A percentile compares a stretch with the other conserved stretches of the same genome.
Conservation (phyloP, 2,888 invertebrate species). For the Dromius quadrimaculatus region DNA sequence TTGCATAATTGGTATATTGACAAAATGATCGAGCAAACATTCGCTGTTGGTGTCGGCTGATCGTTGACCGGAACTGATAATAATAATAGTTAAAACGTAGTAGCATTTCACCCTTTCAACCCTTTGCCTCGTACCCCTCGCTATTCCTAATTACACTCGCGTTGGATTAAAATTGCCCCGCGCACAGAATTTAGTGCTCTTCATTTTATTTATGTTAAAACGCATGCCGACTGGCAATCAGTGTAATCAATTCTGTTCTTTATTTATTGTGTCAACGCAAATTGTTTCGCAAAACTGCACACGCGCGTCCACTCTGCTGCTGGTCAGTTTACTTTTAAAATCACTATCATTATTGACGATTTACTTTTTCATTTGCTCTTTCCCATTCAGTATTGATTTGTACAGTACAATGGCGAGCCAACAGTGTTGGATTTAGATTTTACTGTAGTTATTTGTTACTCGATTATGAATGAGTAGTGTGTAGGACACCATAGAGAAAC, state of each 20-base stretch:
- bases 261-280: slow-evolving; percentile 63
- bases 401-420: no score
- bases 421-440: no score
- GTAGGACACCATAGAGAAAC: no score
- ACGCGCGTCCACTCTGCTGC: slow-evolving; percentile 21
- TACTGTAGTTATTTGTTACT: no score
- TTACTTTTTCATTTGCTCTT: slow-evolving; percentile 38
- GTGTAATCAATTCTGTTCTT: slow-evolving; percentile 67
- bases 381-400: slow-evolving; percentile 30
- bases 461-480: no score
- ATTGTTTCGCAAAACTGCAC: slow-evolving; percentile 47
- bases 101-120: not conserved
- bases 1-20: slow-evolving; percentile 47
- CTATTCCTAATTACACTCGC: slow-evolving; percentile 57
- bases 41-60: no score
- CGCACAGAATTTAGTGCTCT: slow-evolving; percentile 62
- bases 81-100: slow-evolving; percentile 43
- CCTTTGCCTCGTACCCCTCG: slow-evolving; percentile 30
- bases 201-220: slow-evolving; percentile 65
- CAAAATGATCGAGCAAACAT: slow-evolving; percentile 45
- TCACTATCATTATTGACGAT: slow-evolving; percentile 50
- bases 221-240: slow-evolving; percentile 62
- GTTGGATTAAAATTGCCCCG: slow-evolving; percentile 64
- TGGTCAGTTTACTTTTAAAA: slow-evolving; percentile 46
- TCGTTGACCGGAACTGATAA: slow-evolving; percentile 42